These are phyloP conservation scores for Automeris io DNA, from an alignment of 2,888 invertebrate species.

Conservation along the genomic window DNA sequence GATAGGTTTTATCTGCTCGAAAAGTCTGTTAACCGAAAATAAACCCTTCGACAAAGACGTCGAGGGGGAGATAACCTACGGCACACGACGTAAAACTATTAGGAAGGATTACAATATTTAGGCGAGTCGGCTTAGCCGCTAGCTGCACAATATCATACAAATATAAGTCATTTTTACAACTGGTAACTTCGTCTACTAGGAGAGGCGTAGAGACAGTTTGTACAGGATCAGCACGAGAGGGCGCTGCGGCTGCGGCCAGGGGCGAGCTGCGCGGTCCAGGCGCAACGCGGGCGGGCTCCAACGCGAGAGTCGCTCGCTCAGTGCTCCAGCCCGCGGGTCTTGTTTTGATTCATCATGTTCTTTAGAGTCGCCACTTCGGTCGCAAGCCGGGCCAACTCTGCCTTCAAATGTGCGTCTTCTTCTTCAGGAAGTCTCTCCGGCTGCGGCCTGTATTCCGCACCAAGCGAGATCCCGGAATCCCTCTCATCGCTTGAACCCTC, in stretches of 20 bases:
- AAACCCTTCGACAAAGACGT: conserved; percentile 38
- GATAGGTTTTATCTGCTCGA: conserved; percentile 74
- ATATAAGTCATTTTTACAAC: conserved; percentile 63
- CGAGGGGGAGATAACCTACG: conserved; percentile 15
- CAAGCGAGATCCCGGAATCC: conserved; percentile 92
- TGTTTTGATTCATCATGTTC: conserved; percentile 84
- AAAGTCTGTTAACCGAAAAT: conserved; percentile 68
- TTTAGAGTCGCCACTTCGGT: conserved; percentile 94
- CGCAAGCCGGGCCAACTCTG: conserved; percentile 90
- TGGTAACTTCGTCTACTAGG: conserved; percentile 68
- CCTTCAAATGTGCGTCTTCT: conserved; percentile 86
- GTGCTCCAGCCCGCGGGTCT: conserved; percentile 64
- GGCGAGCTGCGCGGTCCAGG: conserved; percentile 41
- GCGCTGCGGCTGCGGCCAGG: conserved; percentile 29
- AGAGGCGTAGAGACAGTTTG: conserved; percentile 59
- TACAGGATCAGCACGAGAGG: conserved; percentile 45
- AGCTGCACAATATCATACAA: conserved; percentile 70
- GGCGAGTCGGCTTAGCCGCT: conserved; percentile 65
- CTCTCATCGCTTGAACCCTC: conserved; percentile 94
- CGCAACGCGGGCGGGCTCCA: conserved; percentile 26
- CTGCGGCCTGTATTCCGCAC: conserved; percentile 79
- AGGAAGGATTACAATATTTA: conserved; percentile 67
- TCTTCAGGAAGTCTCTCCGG: conserved; percentile 69
- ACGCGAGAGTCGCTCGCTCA: conserved; percentile 38
- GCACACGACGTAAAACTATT: conserved; percentile 54